These are phyloP conservation scores for Drusus annulatus DNA, from an alignment of 1,140 invertebrate species.

Conservation along the genomic window DNA sequence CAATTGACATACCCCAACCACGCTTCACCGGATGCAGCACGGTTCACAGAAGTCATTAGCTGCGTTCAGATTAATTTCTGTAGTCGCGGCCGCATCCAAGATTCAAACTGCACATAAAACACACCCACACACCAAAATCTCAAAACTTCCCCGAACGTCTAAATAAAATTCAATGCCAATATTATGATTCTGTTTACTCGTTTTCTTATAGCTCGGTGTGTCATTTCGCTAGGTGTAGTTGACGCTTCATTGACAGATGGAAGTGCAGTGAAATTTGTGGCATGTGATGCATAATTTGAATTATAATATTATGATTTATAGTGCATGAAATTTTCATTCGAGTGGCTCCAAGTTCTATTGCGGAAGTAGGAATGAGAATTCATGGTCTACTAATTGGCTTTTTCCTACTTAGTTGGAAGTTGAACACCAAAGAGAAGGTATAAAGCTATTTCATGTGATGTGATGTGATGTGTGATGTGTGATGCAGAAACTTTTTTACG, in stretches of 20 bases:
- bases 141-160: too few relatives aligned
- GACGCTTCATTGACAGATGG: conserved; percentile 26
- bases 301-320: too few relatives aligned
- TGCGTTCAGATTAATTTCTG: conserved; percentile 34
- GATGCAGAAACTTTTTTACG: too few relatives aligned
- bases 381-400: too few relatives aligned
- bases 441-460: too few relatives aligned
- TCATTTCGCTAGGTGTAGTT: background rate
- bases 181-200: background rate
- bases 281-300: conserved; percentile 11
- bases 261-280: conserved; percentile 24
- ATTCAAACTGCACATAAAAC: background rate
- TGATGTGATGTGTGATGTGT: too few relatives aligned
- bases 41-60: conserved; percentile 24
- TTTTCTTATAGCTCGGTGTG: background rate
- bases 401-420: too few relatives aligned
- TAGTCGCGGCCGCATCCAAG: background rate
- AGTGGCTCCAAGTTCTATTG: too few relatives aligned
- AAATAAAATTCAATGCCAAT: too few relatives aligned
- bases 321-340: too few relatives aligned
- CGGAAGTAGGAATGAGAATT: too few relatives aligned
- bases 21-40: background rate
- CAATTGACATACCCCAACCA: conserved; percentile 13
- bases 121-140: background rate
- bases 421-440: too few relatives aligned